These are phyloP conservation scores for Himalopsyche japonica DNA, from an alignment of 2,888 invertebrate species.

Conservation along the genomic window DNA sequence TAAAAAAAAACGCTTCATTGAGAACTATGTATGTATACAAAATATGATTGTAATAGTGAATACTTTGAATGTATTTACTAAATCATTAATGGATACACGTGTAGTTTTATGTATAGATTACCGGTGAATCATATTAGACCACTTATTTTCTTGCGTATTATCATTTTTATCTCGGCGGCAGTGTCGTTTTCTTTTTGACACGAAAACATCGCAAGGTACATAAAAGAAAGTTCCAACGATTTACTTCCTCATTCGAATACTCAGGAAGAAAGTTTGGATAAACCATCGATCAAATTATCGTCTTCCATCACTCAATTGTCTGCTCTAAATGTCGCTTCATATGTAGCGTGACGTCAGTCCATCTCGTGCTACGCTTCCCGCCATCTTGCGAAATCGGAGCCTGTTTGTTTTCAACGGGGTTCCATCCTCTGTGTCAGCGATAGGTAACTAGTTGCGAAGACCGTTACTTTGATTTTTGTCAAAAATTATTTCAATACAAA, in stretches of 20 bases:
- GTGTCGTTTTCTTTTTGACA: neutral
- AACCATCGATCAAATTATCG: neutral
- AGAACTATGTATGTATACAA: no score
- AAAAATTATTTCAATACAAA: no score
- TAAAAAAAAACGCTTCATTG: no score
- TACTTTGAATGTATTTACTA: no score
- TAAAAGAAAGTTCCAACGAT: neutral
- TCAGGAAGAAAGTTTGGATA: neutral
- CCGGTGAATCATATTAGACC: neutral
- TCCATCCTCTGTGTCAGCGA: neutral
- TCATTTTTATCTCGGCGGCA: neutral
- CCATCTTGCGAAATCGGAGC: neutral
- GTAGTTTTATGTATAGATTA: no score
- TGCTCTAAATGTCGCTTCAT: neutral
- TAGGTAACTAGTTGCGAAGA: neutral
- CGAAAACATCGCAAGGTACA: neutral
- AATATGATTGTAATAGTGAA: no score
- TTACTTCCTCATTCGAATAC: neutral
- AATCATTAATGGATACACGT: no score
- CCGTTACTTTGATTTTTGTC: no score
- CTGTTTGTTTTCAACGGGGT: neutral
- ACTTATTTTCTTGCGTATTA: neutral
- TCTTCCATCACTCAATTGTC: neutral
- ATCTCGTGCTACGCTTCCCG: neutral
- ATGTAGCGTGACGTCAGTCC: neutral